Evolutionary conservation across 2,888 invertebrate species (phyloP).

Genomic region (Diloba caeruleocephala): DNA sequence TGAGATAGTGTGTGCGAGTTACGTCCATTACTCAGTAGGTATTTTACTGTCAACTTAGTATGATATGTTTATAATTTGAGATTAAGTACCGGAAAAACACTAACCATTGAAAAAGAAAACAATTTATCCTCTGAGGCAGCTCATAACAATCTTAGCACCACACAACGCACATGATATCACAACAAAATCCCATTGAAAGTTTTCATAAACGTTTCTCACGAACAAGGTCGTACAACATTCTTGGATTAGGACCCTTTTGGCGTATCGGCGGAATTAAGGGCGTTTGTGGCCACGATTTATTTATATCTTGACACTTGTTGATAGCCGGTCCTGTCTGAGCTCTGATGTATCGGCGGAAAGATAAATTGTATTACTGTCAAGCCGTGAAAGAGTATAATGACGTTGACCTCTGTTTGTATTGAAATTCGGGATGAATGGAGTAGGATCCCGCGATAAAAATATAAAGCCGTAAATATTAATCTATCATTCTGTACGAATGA

Average conservation of each 20-base stretch:
- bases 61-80: no score
- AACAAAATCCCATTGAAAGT: slow-evolving; percentile 25
- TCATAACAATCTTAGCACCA: slow-evolving; percentile 9
- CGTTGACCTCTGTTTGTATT: slow-evolving; percentile 49
- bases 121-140: neutral
- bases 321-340: slow-evolving; percentile 65
- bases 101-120: neutral
- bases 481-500: slow-evolving; percentile 29
- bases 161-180: slow-evolving; percentile 10
- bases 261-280: slow-evolving; percentile 47
- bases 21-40: no score
- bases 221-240: slow-evolving; percentile 32
- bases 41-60: no score
- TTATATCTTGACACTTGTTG: slow-evolving; percentile 84
- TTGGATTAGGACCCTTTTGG: slow-evolving; percentile 33
- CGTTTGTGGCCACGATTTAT: slow-evolving; percentile 68
- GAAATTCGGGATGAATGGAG: slow-evolving; percentile 44
- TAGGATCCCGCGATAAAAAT: slow-evolving; percentile 34
- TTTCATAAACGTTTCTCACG: slow-evolving; percentile 30
- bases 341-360: slow-evolving; percentile 68
- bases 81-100: neutral
- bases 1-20: no score
- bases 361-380: slow-evolving; percentile 68
- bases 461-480: slow-evolving; percentile 35
- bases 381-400: slow-evolving; percentile 62